Base-by-base conservation (phyloP, 2,113 vertebrate genomes). In the Chaetura pelagica region DNA sequence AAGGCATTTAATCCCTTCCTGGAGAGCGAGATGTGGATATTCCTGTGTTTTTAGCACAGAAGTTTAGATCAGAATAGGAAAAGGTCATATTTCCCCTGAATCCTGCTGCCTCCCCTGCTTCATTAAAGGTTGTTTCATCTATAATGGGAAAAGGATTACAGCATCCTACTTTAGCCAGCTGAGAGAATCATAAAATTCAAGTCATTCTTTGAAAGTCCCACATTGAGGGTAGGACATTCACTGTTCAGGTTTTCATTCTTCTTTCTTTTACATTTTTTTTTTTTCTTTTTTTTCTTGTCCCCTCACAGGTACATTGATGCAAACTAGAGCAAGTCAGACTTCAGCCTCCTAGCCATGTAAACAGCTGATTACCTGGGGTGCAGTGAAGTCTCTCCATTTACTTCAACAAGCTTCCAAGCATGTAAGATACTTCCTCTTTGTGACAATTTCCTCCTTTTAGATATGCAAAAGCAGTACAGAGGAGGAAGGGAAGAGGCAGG, bases 1-100 rank as follows among this genome's bases (percentile, higher is more conserved):
- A 93, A 94, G 38, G 5, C 73, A 88, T 90, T 92, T 87, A 92
- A 88, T 49, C 29, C 42, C 29, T 87, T 92, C 52, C 73, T 67
- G 44, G 34, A 91, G 52, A 82, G 57, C 4, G 73, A 90, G 20
- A 18, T 73, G 14, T 29, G 46, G 18, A 63, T 94, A 71, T 32
- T 87, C 29, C 44, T 19, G 48, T 51, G 74, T 38, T 94, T 80
- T 74, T 78, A 69, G 29, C 20, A 73, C 7, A 87, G n/a, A 91
- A 63, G 35, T 62, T 83, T 49, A 59, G 23, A 64, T 52, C 12
- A 91, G 49, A 54, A 35, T 64, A 79, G 69, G 35, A 66, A 92
- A 78, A 83, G 90, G 20, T 51, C 4, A 0, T 58, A 63, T 87
- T 93, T 78, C 23, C 42, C 68, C 63, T 44, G 51, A 82, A 87